Evolutionary conservation across 1,140 invertebrate species (phyloP).

Genomic region (Papilio dardanus): DNA sequence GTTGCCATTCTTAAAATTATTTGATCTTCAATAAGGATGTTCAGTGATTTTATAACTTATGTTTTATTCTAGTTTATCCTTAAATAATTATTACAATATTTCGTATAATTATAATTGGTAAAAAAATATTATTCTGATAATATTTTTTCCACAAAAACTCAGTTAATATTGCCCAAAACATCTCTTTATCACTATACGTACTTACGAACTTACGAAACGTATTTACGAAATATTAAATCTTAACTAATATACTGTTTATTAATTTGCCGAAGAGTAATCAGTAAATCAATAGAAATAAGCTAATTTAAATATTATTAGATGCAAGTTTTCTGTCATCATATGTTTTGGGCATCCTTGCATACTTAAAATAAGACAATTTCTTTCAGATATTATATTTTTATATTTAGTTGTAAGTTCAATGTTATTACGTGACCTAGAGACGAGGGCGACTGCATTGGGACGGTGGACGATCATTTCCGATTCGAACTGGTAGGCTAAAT

Average conservation of each 20-base stretch:
- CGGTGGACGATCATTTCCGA: constrained; percentile 37
- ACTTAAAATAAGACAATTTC: constrained; percentile 29
- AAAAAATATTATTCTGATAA: too few relatives aligned
- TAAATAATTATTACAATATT: too few relatives aligned
- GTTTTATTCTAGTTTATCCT: neutral
- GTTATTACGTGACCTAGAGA: constrained; percentile 55
- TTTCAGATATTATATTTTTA: constrained; percentile 52
- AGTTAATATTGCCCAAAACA: neutral
- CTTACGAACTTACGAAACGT: too few relatives aligned
- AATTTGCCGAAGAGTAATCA: too few relatives aligned
- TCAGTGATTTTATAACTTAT: neutral
- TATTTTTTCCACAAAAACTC: too few relatives aligned
- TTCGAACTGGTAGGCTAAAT: constrained; percentile 23
- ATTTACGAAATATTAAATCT: neutral
- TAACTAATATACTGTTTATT: too few relatives aligned
- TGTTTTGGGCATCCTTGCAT: too few relatives aligned
- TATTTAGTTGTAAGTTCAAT: constrained; percentile 69
- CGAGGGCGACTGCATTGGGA: constrained; percentile 53
- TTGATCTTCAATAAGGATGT: neutral
- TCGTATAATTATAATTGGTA: too few relatives aligned
- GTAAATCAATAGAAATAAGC: too few relatives aligned
- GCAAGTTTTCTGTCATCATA: too few relatives aligned
- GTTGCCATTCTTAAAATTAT: neutral
- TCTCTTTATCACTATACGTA: neutral
- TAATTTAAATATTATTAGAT: too few relatives aligned